Percentiles rank a stretch among this genome's conserved stretches.
Conservation (phyloP, 1,140 invertebrate genomes). For the Ditylenchus dipsaci region DNA sequence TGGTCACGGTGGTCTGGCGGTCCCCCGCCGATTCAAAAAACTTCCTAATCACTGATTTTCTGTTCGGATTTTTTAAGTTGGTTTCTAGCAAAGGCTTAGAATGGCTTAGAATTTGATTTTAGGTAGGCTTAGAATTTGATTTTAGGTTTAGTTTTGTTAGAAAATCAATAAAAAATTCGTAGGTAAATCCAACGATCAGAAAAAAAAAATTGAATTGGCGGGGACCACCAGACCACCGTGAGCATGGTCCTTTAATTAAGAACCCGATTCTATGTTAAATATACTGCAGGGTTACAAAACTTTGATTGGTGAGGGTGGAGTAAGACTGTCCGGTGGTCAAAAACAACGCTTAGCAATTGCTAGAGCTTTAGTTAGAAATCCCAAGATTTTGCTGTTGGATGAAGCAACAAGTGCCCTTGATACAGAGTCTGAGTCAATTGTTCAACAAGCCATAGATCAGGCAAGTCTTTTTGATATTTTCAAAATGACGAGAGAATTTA, state of each 20-base stretch:
- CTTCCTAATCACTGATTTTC: no score
- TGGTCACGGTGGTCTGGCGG: no score
- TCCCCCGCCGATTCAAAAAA: no score
- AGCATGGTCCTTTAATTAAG: no score
- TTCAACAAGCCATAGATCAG: slow-evolving; percentile 35
- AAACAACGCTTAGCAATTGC: slow-evolving; percentile 53
- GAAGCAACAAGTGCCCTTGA: slow-evolving; percentile 54
- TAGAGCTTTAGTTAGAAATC: slow-evolving; percentile 42
- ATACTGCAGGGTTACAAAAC: slow-evolving; percentile 34
- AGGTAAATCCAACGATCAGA: no score
- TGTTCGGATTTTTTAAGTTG: no score
- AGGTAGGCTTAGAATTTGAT: background rate
- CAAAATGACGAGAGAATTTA: background rate
- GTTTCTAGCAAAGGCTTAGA: background rate
- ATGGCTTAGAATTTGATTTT: background rate
- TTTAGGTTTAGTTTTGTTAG: no score
- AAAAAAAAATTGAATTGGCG: no score
- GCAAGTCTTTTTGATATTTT: slow-evolving; percentile 1
- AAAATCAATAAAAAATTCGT: no score
- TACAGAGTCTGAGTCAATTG: slow-evolving; percentile 45
- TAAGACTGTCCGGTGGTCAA: slow-evolving; percentile 43
- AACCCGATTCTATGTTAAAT: background rate
- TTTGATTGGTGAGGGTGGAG: slow-evolving; percentile 63
- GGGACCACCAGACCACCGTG: no score
- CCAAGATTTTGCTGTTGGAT: slow-evolving; percentile 49